Evolutionary conservation across 2,113 vertebrate genomes (phyloP).

Genomic region (Pipra filicauda): DNA sequence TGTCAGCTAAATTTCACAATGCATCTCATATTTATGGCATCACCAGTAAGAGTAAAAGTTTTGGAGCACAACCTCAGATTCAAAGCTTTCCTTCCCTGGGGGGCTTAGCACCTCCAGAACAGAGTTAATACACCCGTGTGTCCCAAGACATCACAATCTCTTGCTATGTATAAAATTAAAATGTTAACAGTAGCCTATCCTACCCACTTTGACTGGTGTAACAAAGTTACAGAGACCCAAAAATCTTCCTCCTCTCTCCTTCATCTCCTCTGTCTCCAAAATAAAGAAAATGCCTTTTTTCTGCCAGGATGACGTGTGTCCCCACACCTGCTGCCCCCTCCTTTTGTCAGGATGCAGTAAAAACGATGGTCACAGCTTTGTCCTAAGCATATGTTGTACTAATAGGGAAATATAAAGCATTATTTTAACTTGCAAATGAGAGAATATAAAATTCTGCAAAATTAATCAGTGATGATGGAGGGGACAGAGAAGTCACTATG

Average conservation of each 20-base stretch:
- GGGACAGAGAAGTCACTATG: background rate
- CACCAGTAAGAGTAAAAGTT: background rate
- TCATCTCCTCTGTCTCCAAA: background rate
- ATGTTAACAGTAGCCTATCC: background rate
- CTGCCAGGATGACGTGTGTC: background rate
- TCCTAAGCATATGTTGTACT: background rate
- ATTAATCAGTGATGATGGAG: background rate
- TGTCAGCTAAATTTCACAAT: background rate
- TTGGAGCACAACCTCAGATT: background rate
- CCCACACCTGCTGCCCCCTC: background rate
- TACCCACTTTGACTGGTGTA: background rate
- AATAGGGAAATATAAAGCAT: background rate
- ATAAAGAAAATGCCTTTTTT: background rate
- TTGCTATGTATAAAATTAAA: background rate
- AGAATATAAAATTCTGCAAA: background rate
- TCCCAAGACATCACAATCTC: background rate
- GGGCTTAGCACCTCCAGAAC: background rate
- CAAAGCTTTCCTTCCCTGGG: background rate
- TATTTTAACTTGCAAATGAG: background rate
- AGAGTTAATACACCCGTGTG: rapidly evolving
- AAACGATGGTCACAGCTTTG: background rate
- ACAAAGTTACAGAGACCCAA: background rate
- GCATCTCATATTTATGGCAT: background rate
- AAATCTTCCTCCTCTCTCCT: background rate
- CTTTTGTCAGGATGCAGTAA: background rate